Evolutionary conservation across 2,113 vertebrate species (phyloP).

Genomic region (Axis porcinus): DNA sequence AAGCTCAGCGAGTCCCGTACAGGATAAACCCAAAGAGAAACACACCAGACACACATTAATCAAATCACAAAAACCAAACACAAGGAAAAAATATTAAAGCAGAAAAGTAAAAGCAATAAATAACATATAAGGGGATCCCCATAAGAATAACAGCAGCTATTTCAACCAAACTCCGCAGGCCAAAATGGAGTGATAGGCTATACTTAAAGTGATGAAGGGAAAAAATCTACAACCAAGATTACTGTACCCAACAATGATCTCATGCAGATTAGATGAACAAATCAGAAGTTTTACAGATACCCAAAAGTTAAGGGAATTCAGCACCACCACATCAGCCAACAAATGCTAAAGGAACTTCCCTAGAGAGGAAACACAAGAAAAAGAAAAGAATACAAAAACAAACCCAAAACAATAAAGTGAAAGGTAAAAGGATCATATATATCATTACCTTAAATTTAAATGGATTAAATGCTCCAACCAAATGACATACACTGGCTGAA

Average conservation of each 20-base stretch:
- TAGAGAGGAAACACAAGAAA: neutral
- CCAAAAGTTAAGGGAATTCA: neutral
- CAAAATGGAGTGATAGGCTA: neutral
- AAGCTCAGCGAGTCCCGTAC: neutral
- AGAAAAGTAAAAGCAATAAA: neutral
- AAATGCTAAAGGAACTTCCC: neutral
- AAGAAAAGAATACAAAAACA: neutral
- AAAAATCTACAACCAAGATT: neutral
- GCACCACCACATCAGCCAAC: neutral
- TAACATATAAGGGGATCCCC: neutral
- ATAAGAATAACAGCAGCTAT: neutral
- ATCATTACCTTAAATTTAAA: neutral
- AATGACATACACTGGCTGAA: neutral
- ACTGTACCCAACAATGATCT: neutral
- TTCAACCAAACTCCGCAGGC: neutral
- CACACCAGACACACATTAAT: neutral
- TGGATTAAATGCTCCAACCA: neutral
- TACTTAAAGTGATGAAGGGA: neutral
- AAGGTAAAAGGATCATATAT: neutral
- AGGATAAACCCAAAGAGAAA: neutral
- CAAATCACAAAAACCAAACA: neutral
- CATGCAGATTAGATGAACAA: neutral
- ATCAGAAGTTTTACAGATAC: neutral
- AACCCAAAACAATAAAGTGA: neutral
- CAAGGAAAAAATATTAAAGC: neutral